phyloP scores from a whole-genome alignment of 2,797 vertebrate species.

The Siniperca scherzeri region DNA sequence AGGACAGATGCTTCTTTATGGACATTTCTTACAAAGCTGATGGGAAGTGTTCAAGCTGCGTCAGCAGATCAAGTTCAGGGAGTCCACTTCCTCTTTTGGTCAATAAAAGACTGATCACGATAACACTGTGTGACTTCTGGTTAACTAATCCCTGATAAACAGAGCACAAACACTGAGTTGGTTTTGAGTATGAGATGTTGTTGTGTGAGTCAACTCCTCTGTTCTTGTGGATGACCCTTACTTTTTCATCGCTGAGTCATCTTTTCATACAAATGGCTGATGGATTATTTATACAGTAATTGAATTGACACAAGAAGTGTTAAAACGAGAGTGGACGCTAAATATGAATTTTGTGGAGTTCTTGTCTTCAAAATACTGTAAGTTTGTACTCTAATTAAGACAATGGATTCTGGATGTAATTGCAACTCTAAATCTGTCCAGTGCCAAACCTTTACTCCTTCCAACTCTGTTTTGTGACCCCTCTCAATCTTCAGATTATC shows the following conservation, averaged over 20 bases:
- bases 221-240: constrained; percentile 77
- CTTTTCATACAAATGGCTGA: constrained; percentile 54
- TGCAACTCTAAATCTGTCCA: not conserved
- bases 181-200: constrained; percentile 65
- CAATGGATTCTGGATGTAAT: not conserved
- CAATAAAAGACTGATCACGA: constrained; percentile 55
- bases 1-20: constrained; percentile 52
- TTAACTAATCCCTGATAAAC: constrained; percentile 50
- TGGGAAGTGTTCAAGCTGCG: constrained; percentile 38
- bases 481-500: constrained; percentile 2
- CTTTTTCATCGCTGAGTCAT: constrained; percentile 74
- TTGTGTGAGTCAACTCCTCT: constrained; percentile 77
- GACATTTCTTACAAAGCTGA: constrained; percentile 60
- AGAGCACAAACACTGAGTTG: constrained; percentile 60
- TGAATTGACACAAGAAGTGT: constrained; percentile 42
- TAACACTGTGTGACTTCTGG: constrained; percentile 11
- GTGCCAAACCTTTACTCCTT: not conserved
- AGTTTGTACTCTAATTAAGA: not conserved
- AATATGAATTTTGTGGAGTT: constrained; percentile 18
- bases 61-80: constrained; percentile 48
- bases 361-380: not conserved
- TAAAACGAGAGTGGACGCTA: constrained; percentile 19
- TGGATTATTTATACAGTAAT: constrained; percentile 65
- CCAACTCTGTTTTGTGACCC: not conserved
- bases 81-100: constrained; percentile 49